Base-by-base conservation (phyloP, 2,888 invertebrate genomes). In the Amphipoea oculea region DNA sequence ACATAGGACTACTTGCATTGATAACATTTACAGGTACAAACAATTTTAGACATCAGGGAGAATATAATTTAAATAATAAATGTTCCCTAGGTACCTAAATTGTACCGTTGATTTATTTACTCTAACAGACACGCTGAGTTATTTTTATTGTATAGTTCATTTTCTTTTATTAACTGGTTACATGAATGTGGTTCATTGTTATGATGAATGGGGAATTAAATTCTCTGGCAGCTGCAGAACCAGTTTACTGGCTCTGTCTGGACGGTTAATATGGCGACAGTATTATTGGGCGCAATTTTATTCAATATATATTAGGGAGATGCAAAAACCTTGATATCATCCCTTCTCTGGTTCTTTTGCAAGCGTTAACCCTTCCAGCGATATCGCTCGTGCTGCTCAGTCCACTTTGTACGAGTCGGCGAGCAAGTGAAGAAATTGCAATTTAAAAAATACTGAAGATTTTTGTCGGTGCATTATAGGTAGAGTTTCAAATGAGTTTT, bases 281-380 rank as follows among this genome's bases (percentile, higher is more conserved):
- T 48, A 29, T 17, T 60, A n/a, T 48, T 67, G 60, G 29, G 17
- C 42, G 48, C 67, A 60, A 76, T 78, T 76, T 76, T 76, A 42
- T 51, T 48, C 5, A 42, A 42, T 23, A 48, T 48, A n/a, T 29
- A 48, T 11, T 48, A 40, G n/a, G 48, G 66, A n/a, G 14, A 48
- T 48, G n/a, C 23, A 36, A 63, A 36, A 73, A 14, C 20, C n/a
- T 67, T 66, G 66, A 29, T 36, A 63, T 63, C 20, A 36, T 9
- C 45, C 45, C 9, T 63, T 9, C 12, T 29, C 29, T 4, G 20
- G 12, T 29, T 29, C 7, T 11, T 42, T 29, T 72, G 57, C 17
- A 71, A 40, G 40, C n/a, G 40, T n/a, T 23, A 40, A 48, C 36
- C 29, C 42, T 57, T 40, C 4, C 17, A 20, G 7, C 9, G 1